Conservation (phyloP, 1,140 invertebrate genomes). For the Heliconius hermathena region DNA sequence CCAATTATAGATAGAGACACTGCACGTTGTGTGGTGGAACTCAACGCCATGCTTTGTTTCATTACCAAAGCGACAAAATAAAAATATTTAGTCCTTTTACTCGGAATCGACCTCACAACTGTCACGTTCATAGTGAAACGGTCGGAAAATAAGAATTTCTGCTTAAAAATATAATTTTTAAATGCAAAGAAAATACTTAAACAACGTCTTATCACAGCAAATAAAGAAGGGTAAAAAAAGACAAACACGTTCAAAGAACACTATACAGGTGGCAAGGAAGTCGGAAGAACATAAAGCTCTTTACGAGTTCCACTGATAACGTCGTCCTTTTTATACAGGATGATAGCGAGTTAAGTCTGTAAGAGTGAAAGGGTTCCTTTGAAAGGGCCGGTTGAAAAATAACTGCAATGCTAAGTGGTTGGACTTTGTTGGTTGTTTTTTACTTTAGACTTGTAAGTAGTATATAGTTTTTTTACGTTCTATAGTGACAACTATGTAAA, state of each 20-base stretch:
- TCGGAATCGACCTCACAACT: too few relatives aligned
- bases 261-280: slow-evolving; percentile 32
- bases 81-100: too few relatives aligned
- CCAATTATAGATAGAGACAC: too few relatives aligned
- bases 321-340: slow-evolving; percentile 20
- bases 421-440: neutral
- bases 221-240: slow-evolving; percentile 18
- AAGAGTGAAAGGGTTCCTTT: slow-evolving; percentile 14
- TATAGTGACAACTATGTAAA: too few relatives aligned
- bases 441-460: neutral
- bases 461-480: neutral
- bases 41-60: too few relatives aligned
- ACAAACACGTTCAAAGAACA: slow-evolving; percentile 10
- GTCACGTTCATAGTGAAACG: too few relatives aligned
- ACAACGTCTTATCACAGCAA: slow-evolving; percentile 21
- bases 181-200: neutral
- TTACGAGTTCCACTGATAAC: slow-evolving; percentile 26
- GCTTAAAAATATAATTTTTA: neutral
- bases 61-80: too few relatives aligned
- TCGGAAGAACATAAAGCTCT: slow-evolving; percentile 36
- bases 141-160: neutral
- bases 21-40: too few relatives aligned
- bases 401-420: neutral
- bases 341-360: slow-evolving; percentile 27
- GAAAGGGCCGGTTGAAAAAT: neutral